These are phyloP conservation scores for Sebastes itinus DNA, from an alignment of 2,797 vertebrate genomes.

Conservation along the genomic window DNA sequence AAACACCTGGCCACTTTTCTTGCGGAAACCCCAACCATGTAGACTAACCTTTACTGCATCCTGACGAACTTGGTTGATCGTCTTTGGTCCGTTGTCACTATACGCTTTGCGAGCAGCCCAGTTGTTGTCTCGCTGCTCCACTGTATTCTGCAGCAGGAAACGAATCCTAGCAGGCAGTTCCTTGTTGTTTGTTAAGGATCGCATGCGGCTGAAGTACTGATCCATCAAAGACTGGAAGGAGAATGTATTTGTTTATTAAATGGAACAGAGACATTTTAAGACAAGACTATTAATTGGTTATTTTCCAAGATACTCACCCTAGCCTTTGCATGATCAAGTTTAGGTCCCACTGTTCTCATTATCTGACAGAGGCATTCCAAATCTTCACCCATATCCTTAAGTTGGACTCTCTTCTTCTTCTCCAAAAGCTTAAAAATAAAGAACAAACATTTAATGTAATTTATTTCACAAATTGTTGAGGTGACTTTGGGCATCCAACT, in stretches of 20 bases:
- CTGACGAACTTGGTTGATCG: slow-evolving; percentile 99
- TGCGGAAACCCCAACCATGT: background rate
- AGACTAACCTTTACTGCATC: slow-evolving; percentile 93
- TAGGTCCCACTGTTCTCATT: slow-evolving; percentile 99
- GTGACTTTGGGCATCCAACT: background rate
- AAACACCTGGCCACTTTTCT: no score
- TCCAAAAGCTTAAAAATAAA: slow-evolving; percentile 91
- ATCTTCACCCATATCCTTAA: slow-evolving; percentile 99
- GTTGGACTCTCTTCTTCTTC: slow-evolving; percentile 99
- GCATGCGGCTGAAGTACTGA: slow-evolving; percentile 99
- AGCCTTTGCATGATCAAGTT: slow-evolving; percentile 98
- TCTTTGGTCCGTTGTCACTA: slow-evolving; percentile 99
- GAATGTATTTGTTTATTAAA: background rate
- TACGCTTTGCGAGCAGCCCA: slow-evolving; percentile 99
- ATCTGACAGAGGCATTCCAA: slow-evolving; percentile 99
- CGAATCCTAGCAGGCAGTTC: slow-evolving; percentile 98
- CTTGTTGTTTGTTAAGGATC: slow-evolving; percentile 96
- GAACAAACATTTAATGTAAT: background rate
- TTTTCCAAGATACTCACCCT: slow-evolving; percentile 81
- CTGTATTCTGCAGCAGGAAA: slow-evolving; percentile 99
- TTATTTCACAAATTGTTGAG: background rate
- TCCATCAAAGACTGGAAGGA: slow-evolving; percentile 94
- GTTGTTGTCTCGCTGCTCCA: slow-evolving; percentile 95
- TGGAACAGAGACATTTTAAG: background rate
- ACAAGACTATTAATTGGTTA: accelerated